Evolutionary conservation across 1,140 invertebrate genomes (phyloP).

Genomic region (Andrena cerasifolii): DNA sequence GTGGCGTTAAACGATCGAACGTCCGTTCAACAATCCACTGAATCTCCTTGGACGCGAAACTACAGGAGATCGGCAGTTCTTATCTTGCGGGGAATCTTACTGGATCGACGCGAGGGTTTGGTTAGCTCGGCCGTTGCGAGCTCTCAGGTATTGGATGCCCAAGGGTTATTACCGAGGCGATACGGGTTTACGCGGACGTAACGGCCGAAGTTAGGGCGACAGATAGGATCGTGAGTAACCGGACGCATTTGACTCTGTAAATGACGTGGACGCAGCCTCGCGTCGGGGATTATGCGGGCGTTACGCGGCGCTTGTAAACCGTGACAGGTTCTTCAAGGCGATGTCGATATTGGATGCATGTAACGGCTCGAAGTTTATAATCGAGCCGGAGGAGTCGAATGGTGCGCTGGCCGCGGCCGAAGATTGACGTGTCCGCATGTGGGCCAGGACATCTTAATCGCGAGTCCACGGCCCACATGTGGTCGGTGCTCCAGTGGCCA

Average conservation of each 20-base stretch:
- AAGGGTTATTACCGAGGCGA: constrained; percentile 39
- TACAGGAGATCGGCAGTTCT: constrained; percentile 12
- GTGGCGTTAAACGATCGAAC: background rate
- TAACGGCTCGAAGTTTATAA: background rate
- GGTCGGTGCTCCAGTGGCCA: background rate
- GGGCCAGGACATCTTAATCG: background rate
- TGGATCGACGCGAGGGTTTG: constrained; percentile 11
- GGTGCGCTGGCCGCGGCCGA: background rate
- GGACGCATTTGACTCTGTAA: constrained; percentile 52
- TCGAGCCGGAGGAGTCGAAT: background rate
- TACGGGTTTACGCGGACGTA: constrained; percentile 55
- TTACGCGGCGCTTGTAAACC: constrained; percentile 5
- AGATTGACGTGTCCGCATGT: constrained; percentile 17
- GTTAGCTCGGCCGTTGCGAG: constrained; percentile 1
- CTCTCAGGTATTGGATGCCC: constrained; percentile 51
- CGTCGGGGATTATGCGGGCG: constrained; percentile 33
- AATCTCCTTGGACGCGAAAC: constrained; percentile 6
- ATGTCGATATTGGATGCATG: constrained; percentile 35
- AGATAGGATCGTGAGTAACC: constrained; percentile 61
- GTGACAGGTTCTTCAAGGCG: constrained; percentile 23
- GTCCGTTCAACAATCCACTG: constrained; percentile 14
- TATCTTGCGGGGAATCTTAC: constrained; percentile 50
- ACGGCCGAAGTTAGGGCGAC: constrained; percentile 49
- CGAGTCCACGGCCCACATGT: background rate
- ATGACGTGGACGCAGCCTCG: constrained; percentile 28